phyloP scores from a whole-genome alignment of 1,140 invertebrate genomes.

The Helicoverpa zea region DNA sequence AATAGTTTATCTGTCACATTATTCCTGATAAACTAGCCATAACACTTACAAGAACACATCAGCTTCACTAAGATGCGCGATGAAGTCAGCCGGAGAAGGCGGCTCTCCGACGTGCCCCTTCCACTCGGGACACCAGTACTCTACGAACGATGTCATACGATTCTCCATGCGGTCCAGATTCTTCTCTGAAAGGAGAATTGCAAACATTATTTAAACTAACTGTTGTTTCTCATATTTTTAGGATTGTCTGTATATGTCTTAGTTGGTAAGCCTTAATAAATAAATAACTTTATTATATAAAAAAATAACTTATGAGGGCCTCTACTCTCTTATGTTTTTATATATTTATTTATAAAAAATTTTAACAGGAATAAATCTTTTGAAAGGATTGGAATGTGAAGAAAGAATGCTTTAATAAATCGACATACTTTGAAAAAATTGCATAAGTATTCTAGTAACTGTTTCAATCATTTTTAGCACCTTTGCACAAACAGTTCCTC shows the following conservation, averaged over 20 bases:
- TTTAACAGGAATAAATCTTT: too few species aligned
- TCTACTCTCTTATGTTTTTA: too few species aligned
- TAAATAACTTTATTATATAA: too few species aligned
- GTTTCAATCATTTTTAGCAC: too few species aligned
- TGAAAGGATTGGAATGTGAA: not conserved
- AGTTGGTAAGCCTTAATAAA: too few species aligned
- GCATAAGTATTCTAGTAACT: too few species aligned
- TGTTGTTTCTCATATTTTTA: too few species aligned
- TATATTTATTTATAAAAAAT: not conserved
- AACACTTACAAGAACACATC: conserved; percentile 90
- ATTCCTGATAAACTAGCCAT: not conserved
- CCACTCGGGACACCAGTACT: conserved; percentile 90
- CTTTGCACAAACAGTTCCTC: too few species aligned
- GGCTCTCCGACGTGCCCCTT: conserved; percentile 87
- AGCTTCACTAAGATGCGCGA: conserved; percentile 87
- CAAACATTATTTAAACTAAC: too few species aligned
- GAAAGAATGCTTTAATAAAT: not conserved
- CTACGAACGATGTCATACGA: conserved; percentile 88
- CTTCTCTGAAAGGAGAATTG: conserved; percentile 76
- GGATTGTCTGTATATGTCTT: too few species aligned
- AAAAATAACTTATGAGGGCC: too few species aligned
- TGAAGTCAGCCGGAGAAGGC: conserved; percentile 88
- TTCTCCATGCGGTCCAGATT: conserved; percentile 91
- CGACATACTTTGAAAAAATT: too few species aligned
- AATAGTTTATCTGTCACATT: not conserved